Evolutionary conservation across 2,888 invertebrate genomes (phyloP).

Genomic region (Pheosia tremula): DNA sequence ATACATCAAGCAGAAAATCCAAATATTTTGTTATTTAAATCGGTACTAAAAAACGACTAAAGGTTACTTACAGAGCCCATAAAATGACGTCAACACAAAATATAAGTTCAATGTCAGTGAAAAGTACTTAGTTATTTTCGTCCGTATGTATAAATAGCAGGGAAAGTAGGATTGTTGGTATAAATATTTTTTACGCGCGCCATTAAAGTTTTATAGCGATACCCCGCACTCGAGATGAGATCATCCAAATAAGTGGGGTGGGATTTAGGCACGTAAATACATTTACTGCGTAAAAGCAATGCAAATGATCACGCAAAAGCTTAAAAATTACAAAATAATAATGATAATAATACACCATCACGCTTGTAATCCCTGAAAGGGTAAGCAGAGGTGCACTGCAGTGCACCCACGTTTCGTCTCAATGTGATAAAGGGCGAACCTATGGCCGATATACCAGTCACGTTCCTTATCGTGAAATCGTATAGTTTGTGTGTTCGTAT

Average conservation of each 20-base stretch:
- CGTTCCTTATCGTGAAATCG: too few species aligned
- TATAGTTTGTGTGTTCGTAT: too few species aligned
- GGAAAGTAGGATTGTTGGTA: slow-evolving; percentile 27
- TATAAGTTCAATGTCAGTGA: slow-evolving; percentile 26
- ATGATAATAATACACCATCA: too few species aligned
- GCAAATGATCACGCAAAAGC: neutral
- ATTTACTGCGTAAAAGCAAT: neutral
- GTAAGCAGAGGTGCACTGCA: too few species aligned
- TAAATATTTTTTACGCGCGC: slow-evolving; percentile 33
- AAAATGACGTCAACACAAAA: slow-evolving; percentile 13
- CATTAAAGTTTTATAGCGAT: slow-evolving; percentile 35
- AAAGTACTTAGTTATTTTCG: slow-evolving; percentile 18
- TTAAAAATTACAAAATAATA: neutral
- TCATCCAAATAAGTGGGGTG: slow-evolving; percentile 30
- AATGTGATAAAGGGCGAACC: too few species aligned
- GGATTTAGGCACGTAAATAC: slow-evolving; percentile 18
- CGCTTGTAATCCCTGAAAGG: too few species aligned
- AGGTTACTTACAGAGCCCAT: slow-evolving; percentile 6
- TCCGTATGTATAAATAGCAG: slow-evolving; percentile 20
- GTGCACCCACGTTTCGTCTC: too few species aligned
- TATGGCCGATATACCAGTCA: too few species aligned
- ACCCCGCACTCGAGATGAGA: slow-evolving; percentile 29
- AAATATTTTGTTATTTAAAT: neutral
- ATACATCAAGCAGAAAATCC: too few species aligned
- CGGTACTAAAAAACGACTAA: neutral